Evolutionary conservation across 2,888 invertebrate genomes (phyloP).

Genomic region (Drosophila kuntzei): DNA sequence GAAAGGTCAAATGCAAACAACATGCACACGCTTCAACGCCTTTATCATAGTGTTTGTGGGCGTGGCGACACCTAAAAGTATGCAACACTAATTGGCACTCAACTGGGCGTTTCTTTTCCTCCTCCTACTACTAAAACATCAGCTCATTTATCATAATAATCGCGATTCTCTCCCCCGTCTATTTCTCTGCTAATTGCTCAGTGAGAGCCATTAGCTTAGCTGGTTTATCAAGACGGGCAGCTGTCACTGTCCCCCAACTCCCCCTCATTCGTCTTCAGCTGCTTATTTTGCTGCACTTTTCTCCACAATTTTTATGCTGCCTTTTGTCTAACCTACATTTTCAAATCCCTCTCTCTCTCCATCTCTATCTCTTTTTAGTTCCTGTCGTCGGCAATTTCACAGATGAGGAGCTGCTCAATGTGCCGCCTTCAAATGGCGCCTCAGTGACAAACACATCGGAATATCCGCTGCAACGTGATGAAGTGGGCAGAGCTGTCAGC

Average conservation of each 20-base stretch:
- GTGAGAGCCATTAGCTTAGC: conserved; percentile 60
- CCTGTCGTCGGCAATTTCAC: conserved; percentile 88
- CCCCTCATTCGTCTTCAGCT: not conserved
- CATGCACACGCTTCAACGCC: conserved; percentile 63
- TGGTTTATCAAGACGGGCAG: conserved; percentile 73
- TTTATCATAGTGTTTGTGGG: conserved; percentile 21
- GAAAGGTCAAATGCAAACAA: conserved; percentile 69
- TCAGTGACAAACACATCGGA: conserved; percentile 86
- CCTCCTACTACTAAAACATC: conserved; percentile 34
- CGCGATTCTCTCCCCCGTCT: conserved; percentile 42
- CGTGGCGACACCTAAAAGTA: conserved; percentile 63
- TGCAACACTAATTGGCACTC: conserved; percentile 72
- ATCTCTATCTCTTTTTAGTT: conserved; percentile 84
- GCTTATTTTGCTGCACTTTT: conserved; percentile 12
- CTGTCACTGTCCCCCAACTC: conserved; percentile 42
- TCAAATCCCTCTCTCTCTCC: conserved; percentile 9
- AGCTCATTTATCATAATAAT: conserved; percentile 79
- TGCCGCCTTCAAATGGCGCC: conserved; percentile 68
- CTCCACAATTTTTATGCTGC: conserved; percentile 25
- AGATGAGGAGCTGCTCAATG: conserved; percentile 87
- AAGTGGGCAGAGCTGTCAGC: conserved; percentile 86
- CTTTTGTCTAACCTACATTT: conserved; percentile 45
- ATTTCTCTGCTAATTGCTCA: conserved; percentile 58
- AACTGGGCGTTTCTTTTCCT: conserved; percentile 29
- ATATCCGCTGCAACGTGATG: conserved; percentile 89